Conservation (phyloP, 2,888 invertebrate genomes). For the Palloptera scutellata region DNA sequence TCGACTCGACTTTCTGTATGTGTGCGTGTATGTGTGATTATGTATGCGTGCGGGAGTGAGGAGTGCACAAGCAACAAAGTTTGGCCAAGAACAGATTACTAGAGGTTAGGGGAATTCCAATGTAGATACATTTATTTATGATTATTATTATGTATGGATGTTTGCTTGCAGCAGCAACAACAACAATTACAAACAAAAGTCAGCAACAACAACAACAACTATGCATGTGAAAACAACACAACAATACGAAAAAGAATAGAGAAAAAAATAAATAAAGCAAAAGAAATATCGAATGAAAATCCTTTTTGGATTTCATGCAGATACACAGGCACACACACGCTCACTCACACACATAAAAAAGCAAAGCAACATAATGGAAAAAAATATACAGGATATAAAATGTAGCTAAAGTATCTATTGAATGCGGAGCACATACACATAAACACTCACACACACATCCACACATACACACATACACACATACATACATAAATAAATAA, state of each 20-base stretch:
- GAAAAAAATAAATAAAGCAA: not conserved
- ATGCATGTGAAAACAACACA: not conserved
- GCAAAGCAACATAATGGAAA: not conserved
- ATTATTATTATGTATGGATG: not conserved
- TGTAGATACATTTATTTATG: not conserved
- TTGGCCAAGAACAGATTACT: not conserved
- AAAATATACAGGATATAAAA: conserved; percentile 2
- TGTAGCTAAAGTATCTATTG: not conserved
- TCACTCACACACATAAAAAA: not conserved
- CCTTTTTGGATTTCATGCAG: not conserved
- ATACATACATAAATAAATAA: not conserved
- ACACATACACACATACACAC: not conserved
- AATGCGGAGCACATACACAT: not conserved
- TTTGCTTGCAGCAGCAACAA: not conserved
- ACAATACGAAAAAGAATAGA: not conserved
- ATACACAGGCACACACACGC: not conserved
- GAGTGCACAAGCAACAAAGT: not conserved
- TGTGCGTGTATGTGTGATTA: not conserved
- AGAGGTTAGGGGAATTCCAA: not conserved
- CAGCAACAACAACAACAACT: not conserved
- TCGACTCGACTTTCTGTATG: not conserved
- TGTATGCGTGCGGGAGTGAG: not conserved
- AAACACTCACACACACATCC: not conserved
- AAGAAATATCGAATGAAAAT: conserved; percentile 10
- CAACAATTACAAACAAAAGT: conserved; percentile 2